A percentile compares a stretch with the other conserved stretches of the same genome.
These are phyloP conservation scores for Metalampra italica DNA, from an alignment of 2,888 invertebrate genomes.

Conservation along the genomic window DNA sequence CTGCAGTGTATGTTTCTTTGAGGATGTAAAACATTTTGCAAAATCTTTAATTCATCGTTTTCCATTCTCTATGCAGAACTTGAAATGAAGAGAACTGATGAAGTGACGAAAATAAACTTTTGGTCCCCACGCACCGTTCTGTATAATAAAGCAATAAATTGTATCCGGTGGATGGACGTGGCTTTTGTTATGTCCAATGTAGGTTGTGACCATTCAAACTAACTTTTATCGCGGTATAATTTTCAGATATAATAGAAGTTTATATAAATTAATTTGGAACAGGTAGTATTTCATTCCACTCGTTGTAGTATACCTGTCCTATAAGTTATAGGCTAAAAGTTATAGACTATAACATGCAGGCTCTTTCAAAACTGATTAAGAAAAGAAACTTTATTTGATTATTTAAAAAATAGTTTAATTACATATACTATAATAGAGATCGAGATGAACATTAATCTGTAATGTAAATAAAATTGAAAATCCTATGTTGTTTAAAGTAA, in stretches of 20 bases:
- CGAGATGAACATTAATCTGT: too few relatives aligned
- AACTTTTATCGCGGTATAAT: slow-evolving; percentile 8
- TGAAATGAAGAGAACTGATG: slow-evolving; percentile 28
- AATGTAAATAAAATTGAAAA: too few relatives aligned
- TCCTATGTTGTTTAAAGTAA: too few relatives aligned
- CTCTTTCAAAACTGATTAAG: too few relatives aligned
- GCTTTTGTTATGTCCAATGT: slow-evolving; percentile 11
- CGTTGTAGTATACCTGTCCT: too few relatives aligned
- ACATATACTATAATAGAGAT: too few relatives aligned
- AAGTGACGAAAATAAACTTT: slow-evolving; percentile 26
- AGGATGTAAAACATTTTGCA: not conserved
- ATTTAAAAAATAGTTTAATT: too few relatives aligned
- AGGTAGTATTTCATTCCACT: too few relatives aligned
- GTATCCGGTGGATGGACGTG: slow-evolving; percentile 14
- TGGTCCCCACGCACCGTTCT: slow-evolving; percentile 10
- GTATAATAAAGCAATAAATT: slow-evolving; percentile 28
- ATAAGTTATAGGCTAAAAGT: too few relatives aligned
- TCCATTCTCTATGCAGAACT: slow-evolving; percentile 20
- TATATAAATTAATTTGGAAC: not conserved
- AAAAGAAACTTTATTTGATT: too few relatives aligned
- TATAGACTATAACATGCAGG: too few relatives aligned
- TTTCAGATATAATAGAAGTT: slow-evolving; percentile 7
- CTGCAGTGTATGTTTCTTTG: too few relatives aligned
- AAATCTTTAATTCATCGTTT: not conserved
- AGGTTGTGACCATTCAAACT: slow-evolving; percentile 1